These are phyloP conservation scores for Phyllostomus discolor DNA, from an alignment of 2,113 vertebrate species.

Conservation along the genomic window DNA sequence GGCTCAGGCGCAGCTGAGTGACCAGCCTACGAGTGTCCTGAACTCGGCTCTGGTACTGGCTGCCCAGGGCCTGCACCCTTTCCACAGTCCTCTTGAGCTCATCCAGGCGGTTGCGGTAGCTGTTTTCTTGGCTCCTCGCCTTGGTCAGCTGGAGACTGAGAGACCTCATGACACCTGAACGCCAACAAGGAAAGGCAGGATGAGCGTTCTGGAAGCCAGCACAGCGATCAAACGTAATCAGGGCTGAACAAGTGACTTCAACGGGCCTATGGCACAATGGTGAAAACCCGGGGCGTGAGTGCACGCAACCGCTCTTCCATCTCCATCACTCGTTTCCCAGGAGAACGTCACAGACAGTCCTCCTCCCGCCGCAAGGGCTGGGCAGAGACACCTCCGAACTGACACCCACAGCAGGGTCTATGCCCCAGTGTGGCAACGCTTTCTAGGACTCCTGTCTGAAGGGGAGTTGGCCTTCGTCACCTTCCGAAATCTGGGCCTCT, in stretches of 20 bases:
- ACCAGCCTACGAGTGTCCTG: constrained; percentile 78
- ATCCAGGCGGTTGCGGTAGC: constrained; percentile 75
- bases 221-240: not conserved
- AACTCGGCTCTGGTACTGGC: constrained; percentile 76
- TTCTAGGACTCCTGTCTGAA: not conserved
- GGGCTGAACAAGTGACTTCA: not conserved
- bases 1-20: constrained; percentile 76
- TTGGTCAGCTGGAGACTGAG: constrained; percentile 80
- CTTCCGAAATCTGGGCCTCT: constrained; percentile 78
- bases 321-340: not conserved
- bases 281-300: not conserved
- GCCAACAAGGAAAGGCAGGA: not conserved
- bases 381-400: not conserved
- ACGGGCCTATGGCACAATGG: not conserved
- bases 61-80: constrained; percentile 65
- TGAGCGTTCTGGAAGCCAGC: not conserved
- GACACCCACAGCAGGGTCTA: not conserved
- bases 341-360: not conserved
- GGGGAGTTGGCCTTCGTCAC: constrained; percentile 43
- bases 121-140: constrained; percentile 76
- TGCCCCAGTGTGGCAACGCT: not conserved
- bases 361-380: not conserved
- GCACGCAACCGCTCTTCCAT: not conserved
- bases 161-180: constrained; percentile 78
- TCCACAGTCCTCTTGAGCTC: constrained; percentile 62